Evolutionary conservation across 2,888 invertebrate species (phyloP).

Genomic region (Tetrapedia diversipes): DNA sequence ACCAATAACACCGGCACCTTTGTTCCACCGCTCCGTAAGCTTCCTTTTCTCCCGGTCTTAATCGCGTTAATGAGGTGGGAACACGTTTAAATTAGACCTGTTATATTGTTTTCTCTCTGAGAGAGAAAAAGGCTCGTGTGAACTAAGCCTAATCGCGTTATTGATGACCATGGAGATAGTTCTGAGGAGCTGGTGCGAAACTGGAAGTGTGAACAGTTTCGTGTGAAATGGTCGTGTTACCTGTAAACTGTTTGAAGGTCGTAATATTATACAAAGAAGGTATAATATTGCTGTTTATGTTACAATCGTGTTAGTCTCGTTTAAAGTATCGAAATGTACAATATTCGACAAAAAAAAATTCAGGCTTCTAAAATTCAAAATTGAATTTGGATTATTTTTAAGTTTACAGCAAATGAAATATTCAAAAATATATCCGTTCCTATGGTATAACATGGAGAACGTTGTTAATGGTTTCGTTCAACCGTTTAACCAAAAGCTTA

Average conservation of each 20-base stretch:
- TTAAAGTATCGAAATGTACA: no score
- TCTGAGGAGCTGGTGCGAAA: neutral
- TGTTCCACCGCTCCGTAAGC: neutral
- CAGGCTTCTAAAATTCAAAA: no score
- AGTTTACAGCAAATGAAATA: no score
- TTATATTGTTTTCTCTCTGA: neutral
- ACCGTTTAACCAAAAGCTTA: conserved; percentile 1
- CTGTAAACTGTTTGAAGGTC: no score
- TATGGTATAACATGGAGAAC: neutral
- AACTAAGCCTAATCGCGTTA: neutral
- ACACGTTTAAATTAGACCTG: neutral
- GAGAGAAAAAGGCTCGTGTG: neutral
- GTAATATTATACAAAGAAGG: no score
- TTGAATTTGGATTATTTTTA: no score
- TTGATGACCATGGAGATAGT: neutral
- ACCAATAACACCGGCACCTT: neutral
- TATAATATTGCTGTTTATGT: no score
- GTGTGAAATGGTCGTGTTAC: no score
- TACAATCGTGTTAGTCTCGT: no score
- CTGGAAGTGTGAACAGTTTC: neutral
- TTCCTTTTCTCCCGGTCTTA: neutral
- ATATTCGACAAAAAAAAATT: no score
- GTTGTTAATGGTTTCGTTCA: neutral
- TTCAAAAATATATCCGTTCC: neutral
- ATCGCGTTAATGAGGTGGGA: conserved; percentile 2